These are phyloP conservation scores for Saguinus midas DNA, from an alignment of 2,113 vertebrate genomes.

Conservation along the genomic window DNA sequence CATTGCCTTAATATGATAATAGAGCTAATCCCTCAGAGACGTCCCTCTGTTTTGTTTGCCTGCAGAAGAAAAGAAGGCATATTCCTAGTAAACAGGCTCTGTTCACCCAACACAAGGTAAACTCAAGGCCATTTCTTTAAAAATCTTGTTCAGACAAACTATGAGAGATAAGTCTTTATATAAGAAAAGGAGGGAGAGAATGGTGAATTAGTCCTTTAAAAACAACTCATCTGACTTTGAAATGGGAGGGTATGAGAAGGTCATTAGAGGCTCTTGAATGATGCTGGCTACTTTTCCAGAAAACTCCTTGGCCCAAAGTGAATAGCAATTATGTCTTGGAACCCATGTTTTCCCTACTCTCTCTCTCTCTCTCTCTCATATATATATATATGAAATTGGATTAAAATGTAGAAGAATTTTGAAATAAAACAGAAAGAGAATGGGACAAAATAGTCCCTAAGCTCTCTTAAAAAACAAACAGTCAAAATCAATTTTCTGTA, in stretches of 20 bases:
- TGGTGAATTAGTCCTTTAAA: neutral
- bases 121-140: neutral
- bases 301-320: neutral
- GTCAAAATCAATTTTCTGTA: neutral
- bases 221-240: neutral
- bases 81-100: neutral
- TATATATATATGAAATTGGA: neutral
- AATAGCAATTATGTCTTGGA: neutral
- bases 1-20: neutral
- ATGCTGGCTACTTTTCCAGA: neutral
- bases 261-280: neutral
- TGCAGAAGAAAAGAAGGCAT: neutral
- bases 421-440: slow-evolving; percentile 22
- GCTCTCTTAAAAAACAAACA: neutral
- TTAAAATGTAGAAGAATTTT: neutral
- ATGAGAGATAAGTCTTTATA: neutral
- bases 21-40: neutral
- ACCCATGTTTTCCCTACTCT: neutral
- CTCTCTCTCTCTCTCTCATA: too few relatives aligned
- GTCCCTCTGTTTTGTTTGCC: neutral
- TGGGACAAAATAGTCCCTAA: neutral
- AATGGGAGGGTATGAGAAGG: neutral
- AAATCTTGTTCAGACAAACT: neutral
- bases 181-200: neutral
- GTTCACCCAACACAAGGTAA: neutral